Conservation (phyloP, 2,797 vertebrate species). For the Pseudochromis fuscus region DNA sequence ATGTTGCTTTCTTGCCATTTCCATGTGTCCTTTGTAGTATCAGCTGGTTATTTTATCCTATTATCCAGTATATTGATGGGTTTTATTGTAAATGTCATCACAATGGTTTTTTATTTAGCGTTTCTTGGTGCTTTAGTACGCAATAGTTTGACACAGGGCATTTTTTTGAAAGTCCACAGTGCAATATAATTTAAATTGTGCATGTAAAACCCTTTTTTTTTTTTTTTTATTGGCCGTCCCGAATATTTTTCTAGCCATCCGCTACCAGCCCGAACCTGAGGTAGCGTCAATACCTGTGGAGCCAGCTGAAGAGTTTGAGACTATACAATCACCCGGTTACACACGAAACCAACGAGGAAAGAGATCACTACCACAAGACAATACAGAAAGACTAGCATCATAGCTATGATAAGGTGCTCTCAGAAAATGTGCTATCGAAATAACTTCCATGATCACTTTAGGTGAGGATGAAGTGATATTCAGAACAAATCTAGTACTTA, state of each 20-base stretch:
- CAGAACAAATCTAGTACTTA: conserved; percentile 66
- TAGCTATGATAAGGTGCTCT: conserved; percentile 75
- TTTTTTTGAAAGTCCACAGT: conserved; percentile 64
- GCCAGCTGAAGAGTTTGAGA: conserved; percentile 91
- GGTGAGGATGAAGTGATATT: conserved; percentile 62
- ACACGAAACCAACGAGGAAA: conserved; percentile 90
- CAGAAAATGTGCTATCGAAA: conserved; percentile 65
- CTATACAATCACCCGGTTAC: conserved; percentile 84
- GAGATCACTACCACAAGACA: conserved; percentile 88
- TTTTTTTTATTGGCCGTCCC: conserved; percentile 93
- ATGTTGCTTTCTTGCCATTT: conserved; percentile 75
- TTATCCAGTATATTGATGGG: conserved; percentile 84
- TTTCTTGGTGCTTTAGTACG: conserved; percentile 45
- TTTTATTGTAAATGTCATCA: conserved; percentile 70
- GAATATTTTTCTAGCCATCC: conserved; percentile 91
- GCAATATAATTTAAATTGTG: conserved; percentile 80
- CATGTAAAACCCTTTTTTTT: conserved; percentile 80
- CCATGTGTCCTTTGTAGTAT: conserved; percentile 66
- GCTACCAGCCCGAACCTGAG: conserved; percentile 92
- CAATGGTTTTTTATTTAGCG: conserved; percentile 28
- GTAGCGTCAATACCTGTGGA: conserved; percentile 93
- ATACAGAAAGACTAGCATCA: conserved; percentile 82
- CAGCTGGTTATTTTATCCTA: conserved; percentile 81
- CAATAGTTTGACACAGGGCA: conserved; percentile 59
- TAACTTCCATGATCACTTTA: conserved; percentile 57